A percentile compares a stretch with the other conserved stretches of the same genome.
phyloP scores from a whole-genome alignment of 2,797 vertebrate genomes.

The Pteropus rufus region DNA sequence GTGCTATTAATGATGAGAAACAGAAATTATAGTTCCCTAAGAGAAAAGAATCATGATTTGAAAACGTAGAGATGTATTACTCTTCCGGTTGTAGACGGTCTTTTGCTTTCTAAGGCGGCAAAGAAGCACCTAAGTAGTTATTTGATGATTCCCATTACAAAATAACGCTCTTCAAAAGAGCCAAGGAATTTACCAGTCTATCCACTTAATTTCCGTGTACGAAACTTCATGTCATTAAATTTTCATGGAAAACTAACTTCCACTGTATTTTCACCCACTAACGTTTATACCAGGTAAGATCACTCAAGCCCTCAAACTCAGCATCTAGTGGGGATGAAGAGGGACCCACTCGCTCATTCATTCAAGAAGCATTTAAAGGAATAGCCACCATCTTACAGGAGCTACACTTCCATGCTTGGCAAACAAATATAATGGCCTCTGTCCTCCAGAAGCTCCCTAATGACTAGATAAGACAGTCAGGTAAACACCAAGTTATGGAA shows the following conservation, averaged over 20 bases:
- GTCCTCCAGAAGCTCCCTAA: neutral
- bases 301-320: neutral
- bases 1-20: conserved; percentile 19
- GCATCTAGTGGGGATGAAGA: neutral
- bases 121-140: neutral
- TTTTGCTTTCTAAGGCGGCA: neutral
- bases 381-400: neutral
- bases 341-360: neutral
- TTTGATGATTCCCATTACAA: neutral
- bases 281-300: neutral
- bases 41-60: conserved; percentile 26
- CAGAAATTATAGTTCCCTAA: conserved; percentile 27
- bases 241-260: neutral
- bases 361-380: neutral
- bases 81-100: neutral
- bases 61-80: neutral
- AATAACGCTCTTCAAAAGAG: conserved; percentile 1
- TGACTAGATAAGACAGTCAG: neutral
- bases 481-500: neutral
- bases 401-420: neutral
- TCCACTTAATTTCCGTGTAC: neutral
- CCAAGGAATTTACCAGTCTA: neutral
- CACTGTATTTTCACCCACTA: neutral
- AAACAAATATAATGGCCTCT: neutral
- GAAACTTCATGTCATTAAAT: neutral